Evolutionary conservation across 2,797 vertebrate genomes (phyloP).

Genomic region (Hapalemur alaotrensis): DNA sequence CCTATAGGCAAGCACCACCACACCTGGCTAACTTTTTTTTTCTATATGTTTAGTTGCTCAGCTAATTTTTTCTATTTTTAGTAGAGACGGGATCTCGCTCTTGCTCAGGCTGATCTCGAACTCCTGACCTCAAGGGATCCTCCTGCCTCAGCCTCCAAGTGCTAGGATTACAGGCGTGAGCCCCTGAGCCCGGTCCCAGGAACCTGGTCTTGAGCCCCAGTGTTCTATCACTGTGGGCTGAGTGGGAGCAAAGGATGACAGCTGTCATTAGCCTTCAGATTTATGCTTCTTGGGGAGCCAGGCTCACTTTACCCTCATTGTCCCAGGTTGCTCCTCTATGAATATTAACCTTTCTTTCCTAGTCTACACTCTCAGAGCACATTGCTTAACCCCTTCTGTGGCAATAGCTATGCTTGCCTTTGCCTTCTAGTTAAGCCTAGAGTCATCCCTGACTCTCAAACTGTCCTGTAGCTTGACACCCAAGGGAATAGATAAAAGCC

Average conservation of each 20-base stretch:
- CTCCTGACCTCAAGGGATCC: too few relatives aligned
- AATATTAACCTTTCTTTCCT: not conserved
- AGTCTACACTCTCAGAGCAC: not conserved
- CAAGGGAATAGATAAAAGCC: not conserved
- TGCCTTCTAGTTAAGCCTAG: not conserved
- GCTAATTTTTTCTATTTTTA: too few relatives aligned
- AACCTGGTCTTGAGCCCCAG: not conserved
- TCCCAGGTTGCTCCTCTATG: not conserved
- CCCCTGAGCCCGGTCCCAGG: not conserved
- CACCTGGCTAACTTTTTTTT: too few relatives aligned
- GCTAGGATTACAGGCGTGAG: too few relatives aligned
- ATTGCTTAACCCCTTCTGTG: not conserved
- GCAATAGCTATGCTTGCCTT: not conserved
- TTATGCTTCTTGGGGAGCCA: not conserved
- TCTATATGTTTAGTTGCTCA: too few relatives aligned
- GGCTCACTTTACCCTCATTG: not conserved
- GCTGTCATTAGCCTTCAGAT: not conserved
- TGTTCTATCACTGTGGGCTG: not conserved
- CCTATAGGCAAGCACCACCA: too few relatives aligned
- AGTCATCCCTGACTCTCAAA: not conserved
- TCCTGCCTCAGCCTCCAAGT: too few relatives aligned
- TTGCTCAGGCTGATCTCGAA: too few relatives aligned
- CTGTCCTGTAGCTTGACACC: not conserved
- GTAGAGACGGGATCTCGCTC: too few relatives aligned
- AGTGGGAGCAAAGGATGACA: not conserved